Percentiles rank a stretch among this genome's conserved stretches.
These are phyloP conservation scores for Lepidocyrtinus sp. DNA, from an alignment of 2,888 invertebrate species.

Conservation along the genomic window DNA sequence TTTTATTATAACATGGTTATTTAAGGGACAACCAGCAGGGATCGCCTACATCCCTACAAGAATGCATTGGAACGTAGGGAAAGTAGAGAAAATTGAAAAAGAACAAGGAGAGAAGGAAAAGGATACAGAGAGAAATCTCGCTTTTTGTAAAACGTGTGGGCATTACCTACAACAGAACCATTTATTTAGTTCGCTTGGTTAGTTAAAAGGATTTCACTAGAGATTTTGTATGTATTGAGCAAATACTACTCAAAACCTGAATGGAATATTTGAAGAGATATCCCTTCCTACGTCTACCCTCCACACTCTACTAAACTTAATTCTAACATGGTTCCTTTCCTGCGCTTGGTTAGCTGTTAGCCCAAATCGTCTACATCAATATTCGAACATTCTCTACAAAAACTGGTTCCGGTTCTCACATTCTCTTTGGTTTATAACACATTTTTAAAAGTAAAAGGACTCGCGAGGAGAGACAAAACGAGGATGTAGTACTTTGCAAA, in stretches of 20 bases:
- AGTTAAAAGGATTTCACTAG: constrained; percentile 52
- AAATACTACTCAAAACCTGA: constrained; percentile 48
- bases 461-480: neutral
- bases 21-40: neutral
- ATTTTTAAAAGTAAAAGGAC: constrained; percentile 4
- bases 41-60: neutral
- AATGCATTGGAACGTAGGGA: constrained; percentile 1
- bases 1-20: constrained; percentile 8
- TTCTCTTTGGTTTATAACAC: neutral
- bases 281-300: constrained; percentile 17
- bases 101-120: constrained; percentile 2
- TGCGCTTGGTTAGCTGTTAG: constrained; percentile 15
- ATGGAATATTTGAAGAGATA: constrained; percentile 50
- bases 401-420: neutral
- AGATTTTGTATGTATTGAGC: constrained; percentile 38
- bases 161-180: constrained; percentile 41
- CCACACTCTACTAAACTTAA: too few species aligned
- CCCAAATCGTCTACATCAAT: constrained; percentile 9
- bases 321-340: constrained; percentile 14
- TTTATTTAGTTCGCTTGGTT: constrained; percentile 59
- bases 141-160: neutral
- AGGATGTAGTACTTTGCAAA: neutral
- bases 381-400: neutral
- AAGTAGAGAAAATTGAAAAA: neutral
- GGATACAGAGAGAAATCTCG: neutral